Base-by-base conservation (phyloP, 1,140 invertebrate species). In the Rhizoglyphus robini region DNA sequence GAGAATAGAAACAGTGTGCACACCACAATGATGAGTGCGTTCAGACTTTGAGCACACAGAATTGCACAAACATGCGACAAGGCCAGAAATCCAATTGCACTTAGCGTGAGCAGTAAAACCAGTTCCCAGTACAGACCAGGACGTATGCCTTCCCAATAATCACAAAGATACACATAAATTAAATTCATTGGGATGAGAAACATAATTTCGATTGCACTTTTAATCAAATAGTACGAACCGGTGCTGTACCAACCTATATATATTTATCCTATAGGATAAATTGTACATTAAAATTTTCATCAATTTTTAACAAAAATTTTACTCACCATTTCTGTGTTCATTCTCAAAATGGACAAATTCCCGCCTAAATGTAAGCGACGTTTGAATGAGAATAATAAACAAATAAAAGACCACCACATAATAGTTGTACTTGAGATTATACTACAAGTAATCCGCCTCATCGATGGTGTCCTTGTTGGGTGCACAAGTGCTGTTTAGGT, bases 251-350 rank as follows among this genome's bases (percentile, higher is more conserved):
- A 60, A 2, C 58, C 58, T 60, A 32, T 20, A 34, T n/a, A n/a
- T n/a, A n/a, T n/a, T n/a, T n/a, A n/a, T n/a, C n/a, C n/a, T n/a
- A 60, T 15, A 60, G 13, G 15, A n/a, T 8, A n/a, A n/a, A n/a
- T n/a, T n/a, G n/a, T n/a, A n/a, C n/a, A n/a, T n/a, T n/a, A n/a
- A 3, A 60, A 20, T 29, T 1, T 34, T 20, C 23, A 23, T 51
- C 15, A 51, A 23, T 13, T 8, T 3, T 27, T 23, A 2, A 3
- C 23, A n/a, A n/a, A n/a, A n/a, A n/a, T 20, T 11, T 4, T 4
- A 13, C 29, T 51, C n/a, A 46, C 58, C 58, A 60, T 60, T 60
- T 18, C 30, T 29, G 29, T 60, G 58, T 46, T 60, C 58, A 46
- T 60, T 60, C 15, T 2, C 2, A 15, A 60, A 60, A 23, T 34